Evolutionary conservation across 2,797 vertebrate species (phyloP).

Genomic region (Smutsia gigantea): DNA sequence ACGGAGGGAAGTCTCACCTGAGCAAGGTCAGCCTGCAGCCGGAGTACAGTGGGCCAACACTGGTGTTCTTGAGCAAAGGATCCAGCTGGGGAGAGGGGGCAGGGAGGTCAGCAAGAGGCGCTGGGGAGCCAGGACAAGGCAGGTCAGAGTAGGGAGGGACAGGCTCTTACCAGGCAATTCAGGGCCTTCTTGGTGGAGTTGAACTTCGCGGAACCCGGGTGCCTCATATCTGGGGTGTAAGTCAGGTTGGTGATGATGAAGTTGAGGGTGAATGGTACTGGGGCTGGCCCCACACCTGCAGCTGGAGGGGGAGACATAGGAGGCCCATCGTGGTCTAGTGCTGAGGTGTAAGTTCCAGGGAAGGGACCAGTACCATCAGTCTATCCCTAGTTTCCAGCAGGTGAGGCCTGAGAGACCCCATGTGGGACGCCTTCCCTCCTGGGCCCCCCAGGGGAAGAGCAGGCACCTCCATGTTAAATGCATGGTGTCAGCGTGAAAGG

Average conservation of each 20-base stretch:
- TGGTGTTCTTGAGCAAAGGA: conserved; percentile 65
- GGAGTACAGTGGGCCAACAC: not conserved
- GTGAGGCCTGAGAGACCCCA: not conserved
- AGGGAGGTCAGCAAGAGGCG: not conserved
- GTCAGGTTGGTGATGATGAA: conserved; percentile 80
- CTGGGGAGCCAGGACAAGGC: fast-evolving
- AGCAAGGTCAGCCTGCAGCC: conserved; percentile 66
- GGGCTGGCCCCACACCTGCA: not conserved
- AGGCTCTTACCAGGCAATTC: conserved; percentile 68
- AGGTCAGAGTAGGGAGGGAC: fast-evolving
- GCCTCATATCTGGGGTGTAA: conserved; percentile 59
- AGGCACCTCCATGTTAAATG: not conserved
- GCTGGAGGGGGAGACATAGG: not conserved
- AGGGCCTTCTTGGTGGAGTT: conserved; percentile 63
- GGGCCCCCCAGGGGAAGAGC: not conserved
- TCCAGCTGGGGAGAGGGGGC: conserved; percentile 62
- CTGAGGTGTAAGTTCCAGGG: not conserved
- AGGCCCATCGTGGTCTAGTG: not conserved
- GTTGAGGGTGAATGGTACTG: conserved; percentile 69
- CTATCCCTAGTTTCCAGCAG: not conserved
- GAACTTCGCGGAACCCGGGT: conserved; percentile 55
- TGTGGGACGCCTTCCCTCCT: not conserved
- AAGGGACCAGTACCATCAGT: not conserved
- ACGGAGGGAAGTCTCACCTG: conserved; percentile 66
- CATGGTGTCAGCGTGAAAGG: not conserved